Base-by-base conservation (phyloP, 2,888 invertebrate species). In the Metallyticus violacea region DNA sequence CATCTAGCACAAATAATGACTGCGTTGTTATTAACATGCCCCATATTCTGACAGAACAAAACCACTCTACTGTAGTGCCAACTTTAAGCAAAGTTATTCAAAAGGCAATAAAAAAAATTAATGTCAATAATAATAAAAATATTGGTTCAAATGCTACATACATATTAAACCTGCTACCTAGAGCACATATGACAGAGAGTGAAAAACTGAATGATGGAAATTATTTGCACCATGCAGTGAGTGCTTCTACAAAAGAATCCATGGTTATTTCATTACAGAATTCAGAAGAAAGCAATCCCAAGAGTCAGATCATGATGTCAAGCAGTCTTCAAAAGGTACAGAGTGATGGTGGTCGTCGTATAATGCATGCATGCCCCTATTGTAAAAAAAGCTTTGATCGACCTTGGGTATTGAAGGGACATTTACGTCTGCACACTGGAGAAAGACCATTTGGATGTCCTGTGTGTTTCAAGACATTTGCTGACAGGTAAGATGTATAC, bases 391-490 rank as follows among this genome's bases (percentile, higher is more conserved):
- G 93, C 9, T 96, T 95, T 91, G 94, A 95, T 91, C 92, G 95
- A 6, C 95, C 95, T 7, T 95, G 95, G 95, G 95, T 95, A 62
- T 91, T 95, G 82, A 94, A 95, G 89, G 95, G 95, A 0, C 95
- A 96, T 89, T 91, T 94, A 88, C 92, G 95, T 0, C 92, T 95
- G 5, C 95, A 95, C 90, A 95, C 95, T 0, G 95, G 95, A 0
- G 95, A 96, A 90, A 92, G 95, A 30, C 95, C 95, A 0, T 95
- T 95, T 89, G 93, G 93, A 5, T 95, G 95, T 89, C 95, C 95
- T 0, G 92, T 92, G 3, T 95, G 95, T 89, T 93, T 93, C 22
- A 94, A 95, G 90, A 93, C 93, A 0, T 95, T 95, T 89, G 95
- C 95, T 84, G 95, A 95, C 90, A 92, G 95, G 87, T 85, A 82